Base-by-base conservation (phyloP, 2,113 vertebrate genomes). In the Ceyx melanurus region DNA sequence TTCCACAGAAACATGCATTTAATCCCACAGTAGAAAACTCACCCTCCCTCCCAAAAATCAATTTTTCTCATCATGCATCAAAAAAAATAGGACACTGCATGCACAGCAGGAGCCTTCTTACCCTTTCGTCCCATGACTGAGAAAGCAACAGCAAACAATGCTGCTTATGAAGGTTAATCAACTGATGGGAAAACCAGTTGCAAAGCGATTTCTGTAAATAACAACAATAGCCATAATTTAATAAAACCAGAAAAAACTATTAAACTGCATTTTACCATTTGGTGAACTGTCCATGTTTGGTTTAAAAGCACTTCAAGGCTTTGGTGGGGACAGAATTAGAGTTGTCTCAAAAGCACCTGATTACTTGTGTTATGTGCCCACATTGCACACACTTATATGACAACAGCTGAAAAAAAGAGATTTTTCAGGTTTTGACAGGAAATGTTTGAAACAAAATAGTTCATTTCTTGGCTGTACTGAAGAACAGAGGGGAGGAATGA, bases 121-220 rank as follows among this genome's bases (percentile, higher is more conserved):
- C 95, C 96, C 92, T 94, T 96, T 79, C 21, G 78, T 92, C 95
- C 95, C 92, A 96, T 96, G 94, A 86, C 6, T 82, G 82, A 85
- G 84, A 95, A 93, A 96, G 87, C 94, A 96, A 94, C n/a, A 93
- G 78, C 51, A 96, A 91, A 91, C 79, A 96, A 82, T 62, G 89
- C 60, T 89, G 87, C 81, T 56, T 56, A 91, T 73, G 84, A 82
- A 82, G 92, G 67, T 92, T 91, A 95, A 93, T 64, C 20, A 35
- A 93, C 51, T 74, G 91, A 86, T 19, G 89, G 25, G 71, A 81
- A 92, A 94, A 85, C 48, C 70, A 82, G 64, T 0, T 70, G 89
- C 71, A 95, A 92, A 95, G 78, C 1, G 5, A 91, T 77, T 82
- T 96, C 95, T 96, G 94, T 48, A 92, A 96, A 96, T 73, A 93